These are phyloP conservation scores for Hypothenemus hampei DNA, from an alignment of 1,140 invertebrate species.

Conservation along the genomic window DNA sequence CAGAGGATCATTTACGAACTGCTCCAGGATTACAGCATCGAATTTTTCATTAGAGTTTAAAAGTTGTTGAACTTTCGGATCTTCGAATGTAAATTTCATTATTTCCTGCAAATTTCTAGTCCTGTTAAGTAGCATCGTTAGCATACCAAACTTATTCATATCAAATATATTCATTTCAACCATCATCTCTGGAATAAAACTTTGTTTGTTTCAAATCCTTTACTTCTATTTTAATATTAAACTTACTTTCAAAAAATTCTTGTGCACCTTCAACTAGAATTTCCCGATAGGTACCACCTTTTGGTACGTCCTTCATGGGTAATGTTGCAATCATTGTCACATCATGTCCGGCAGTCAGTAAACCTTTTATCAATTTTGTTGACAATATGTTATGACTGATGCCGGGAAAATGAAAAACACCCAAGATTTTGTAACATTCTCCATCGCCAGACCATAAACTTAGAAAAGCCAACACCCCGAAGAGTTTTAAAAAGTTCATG, in stretches of 20 bases:
- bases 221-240: no score
- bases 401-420: constrained; percentile 58
- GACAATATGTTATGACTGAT: constrained; percentile 66
- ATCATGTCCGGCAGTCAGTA: constrained; percentile 60
- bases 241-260: no score
- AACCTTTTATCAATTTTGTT: constrained; percentile 56
- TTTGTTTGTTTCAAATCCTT: no score
- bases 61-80: constrained; percentile 24
- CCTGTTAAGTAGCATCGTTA: not conserved
- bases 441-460: no score
- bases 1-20: constrained; percentile 47
- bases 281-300: constrained; percentile 22
- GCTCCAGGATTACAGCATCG: constrained; percentile 48
- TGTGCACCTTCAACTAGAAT: constrained; percentile 18
- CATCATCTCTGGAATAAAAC: no score
- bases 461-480: no score
- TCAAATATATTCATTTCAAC: not conserved
- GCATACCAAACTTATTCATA: not conserved
- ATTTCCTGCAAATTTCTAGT: not conserved
- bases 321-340: constrained; percentile 64
- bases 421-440: constrained; percentile 50
- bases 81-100: constrained; percentile 16
- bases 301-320: constrained; percentile 46
- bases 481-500: no score
- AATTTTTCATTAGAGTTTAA: constrained; percentile 42